Evolutionary conservation across 1,140 invertebrate species (phyloP).

Genomic region (Leptinotarsa lineolata): DNA sequence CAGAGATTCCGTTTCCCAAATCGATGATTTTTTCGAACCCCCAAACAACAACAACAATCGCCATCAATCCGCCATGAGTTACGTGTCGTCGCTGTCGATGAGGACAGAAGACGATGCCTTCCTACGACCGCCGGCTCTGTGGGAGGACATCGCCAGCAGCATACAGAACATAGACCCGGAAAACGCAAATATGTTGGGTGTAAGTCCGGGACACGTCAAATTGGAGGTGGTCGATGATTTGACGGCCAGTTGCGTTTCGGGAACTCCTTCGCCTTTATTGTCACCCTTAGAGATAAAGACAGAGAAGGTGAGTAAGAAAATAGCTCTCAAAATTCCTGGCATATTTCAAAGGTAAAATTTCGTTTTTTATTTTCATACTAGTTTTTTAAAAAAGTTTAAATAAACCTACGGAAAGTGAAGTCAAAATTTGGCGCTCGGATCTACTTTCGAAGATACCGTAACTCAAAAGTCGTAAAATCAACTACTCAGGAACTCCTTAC

Average conservation of each 20-base stretch:
- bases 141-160: slow-evolving; percentile 87
- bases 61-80: slow-evolving; percentile 57
- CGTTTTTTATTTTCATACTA: no score
- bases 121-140: slow-evolving; percentile 74
- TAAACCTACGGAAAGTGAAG: no score
- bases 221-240: slow-evolving; percentile 72
- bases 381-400: no score
- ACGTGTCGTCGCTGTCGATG: slow-evolving; percentile 59
- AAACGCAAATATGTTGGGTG: slow-evolving; percentile 82
- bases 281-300: slow-evolving; percentile 77
- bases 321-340: background rate
- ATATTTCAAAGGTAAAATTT: background rate
- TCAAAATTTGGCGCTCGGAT: no score
- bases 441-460: no score
- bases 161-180: slow-evolving; percentile 87
- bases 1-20: slow-evolving; percentile 65
- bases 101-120: slow-evolving; percentile 75
- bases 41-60: slow-evolving; percentile 30
- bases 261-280: slow-evolving; percentile 68
- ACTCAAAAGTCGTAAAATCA: no score
- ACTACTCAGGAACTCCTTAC: no score
- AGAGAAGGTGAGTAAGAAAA: slow-evolving; percentile 55
- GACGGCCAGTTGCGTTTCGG: slow-evolving; percentile 57
- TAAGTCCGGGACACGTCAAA: slow-evolving; percentile 69
- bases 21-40: slow-evolving; percentile 72